Evolutionary conservation across 37 sponge, comb jelly and placozoan genomes (phyloP).

Genomic region (Oopsacas minuta): DNA sequence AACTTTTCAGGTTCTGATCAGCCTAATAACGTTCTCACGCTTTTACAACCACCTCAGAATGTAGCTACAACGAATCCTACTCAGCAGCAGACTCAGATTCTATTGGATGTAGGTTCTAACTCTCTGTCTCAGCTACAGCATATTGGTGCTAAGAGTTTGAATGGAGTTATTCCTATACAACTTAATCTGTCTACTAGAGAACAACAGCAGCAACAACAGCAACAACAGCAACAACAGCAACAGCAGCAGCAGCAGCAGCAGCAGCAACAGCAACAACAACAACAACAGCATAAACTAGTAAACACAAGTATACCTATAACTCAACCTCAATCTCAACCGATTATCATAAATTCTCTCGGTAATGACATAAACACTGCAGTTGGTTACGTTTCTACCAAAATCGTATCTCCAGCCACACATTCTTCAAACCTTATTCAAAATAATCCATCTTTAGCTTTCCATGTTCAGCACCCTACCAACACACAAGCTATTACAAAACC

Average conservation of each 20-base stretch:
- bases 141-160: background rate
- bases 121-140: background rate
- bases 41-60: background rate
- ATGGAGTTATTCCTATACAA: background rate
- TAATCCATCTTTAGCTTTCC: background rate
- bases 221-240: background rate
- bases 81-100: background rate
- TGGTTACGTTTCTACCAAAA: background rate
- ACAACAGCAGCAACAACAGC: background rate
- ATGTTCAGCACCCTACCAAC: background rate
- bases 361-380: background rate
- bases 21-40: background rate
- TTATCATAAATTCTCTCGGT: background rate
- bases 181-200: background rate
- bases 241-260: background rate
- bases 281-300: background rate
- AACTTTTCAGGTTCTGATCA: background rate
- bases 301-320: background rate
- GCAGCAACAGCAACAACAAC: background rate
- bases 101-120: slow-evolving; percentile 8
- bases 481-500: background rate
- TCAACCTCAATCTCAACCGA: background rate
- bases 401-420: no score
- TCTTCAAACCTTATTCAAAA: background rate
- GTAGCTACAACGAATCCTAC: background rate